Percentiles rank a stretch among this genome's conserved stretches.
Evolutionary conservation across 2,888 invertebrate species (phyloP).

Genomic region (Temnothorax rugatulus): DNA sequence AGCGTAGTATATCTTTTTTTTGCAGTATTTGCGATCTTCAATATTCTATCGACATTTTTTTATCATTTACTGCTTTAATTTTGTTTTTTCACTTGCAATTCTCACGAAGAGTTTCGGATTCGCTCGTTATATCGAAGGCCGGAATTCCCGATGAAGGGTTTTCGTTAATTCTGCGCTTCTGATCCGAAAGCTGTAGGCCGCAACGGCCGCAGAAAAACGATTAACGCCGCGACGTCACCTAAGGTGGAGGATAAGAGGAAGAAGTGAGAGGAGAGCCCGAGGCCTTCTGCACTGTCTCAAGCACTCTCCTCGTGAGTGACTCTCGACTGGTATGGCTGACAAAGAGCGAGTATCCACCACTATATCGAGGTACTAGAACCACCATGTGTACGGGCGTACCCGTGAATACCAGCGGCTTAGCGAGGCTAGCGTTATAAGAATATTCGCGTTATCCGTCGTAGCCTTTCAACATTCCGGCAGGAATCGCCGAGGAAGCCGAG

Average conservation of each 20-base stretch:
- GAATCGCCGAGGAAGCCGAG: background rate
- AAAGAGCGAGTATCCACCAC: conserved; percentile 60
- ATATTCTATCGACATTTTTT: background rate
- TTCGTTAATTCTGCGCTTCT: background rate
- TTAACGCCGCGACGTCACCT: conserved; percentile 54
- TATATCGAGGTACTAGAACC: conserved; percentile 61
- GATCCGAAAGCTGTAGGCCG: conserved; percentile 22
- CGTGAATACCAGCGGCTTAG: conserved; percentile 25
- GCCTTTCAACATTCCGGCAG: conserved; percentile 14
- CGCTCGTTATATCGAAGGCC: background rate
- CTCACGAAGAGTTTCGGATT: background rate
- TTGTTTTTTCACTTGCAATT: background rate
- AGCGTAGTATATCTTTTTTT: background rate
- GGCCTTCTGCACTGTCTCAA: conserved; percentile 77
- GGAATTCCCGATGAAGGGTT: background rate
- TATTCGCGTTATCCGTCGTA: conserved; percentile 35
- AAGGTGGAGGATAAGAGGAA: conserved; percentile 45
- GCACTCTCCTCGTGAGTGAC: conserved; percentile 68
- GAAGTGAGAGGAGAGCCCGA: conserved; percentile 38
- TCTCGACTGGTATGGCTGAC: conserved; percentile 66
- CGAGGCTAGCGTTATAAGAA: conserved; percentile 17
- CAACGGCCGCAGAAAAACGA: conserved; percentile 51
- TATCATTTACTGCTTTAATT: background rate
- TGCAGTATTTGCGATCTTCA: background rate
- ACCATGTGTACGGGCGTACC: conserved; percentile 41